These are phyloP conservation scores for Diarsia brunnea DNA, from an alignment of 2,888 invertebrate species.

Conservation along the genomic window DNA sequence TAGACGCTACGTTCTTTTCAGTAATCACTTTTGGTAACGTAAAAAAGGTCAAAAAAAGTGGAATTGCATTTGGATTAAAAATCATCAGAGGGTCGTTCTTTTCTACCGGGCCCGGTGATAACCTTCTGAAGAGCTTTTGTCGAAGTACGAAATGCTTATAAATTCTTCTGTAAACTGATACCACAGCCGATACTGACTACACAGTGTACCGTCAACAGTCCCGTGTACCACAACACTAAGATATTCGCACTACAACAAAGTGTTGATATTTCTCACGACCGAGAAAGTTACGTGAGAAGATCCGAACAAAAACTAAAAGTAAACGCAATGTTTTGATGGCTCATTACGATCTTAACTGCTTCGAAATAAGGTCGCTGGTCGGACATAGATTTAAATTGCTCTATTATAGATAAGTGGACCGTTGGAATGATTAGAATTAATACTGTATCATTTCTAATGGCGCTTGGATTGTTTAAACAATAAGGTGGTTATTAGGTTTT, in stretches of 20 bases:
- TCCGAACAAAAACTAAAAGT: slow-evolving; percentile 54
- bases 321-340: slow-evolving; percentile 43
- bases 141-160: too few relatives aligned
- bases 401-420: slow-evolving; percentile 59
- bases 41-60: too few relatives aligned
- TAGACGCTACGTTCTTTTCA: too few relatives aligned
- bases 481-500: slow-evolving; percentile 25
- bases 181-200: neutral
- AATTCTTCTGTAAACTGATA: too few relatives aligned
- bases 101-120: too few relatives aligned
- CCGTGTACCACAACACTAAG: slow-evolving; percentile 39
- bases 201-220: neutral
- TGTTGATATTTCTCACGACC: slow-evolving; percentile 76
- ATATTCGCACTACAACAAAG: slow-evolving; percentile 65
- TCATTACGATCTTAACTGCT: slow-evolving; percentile 45
- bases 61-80: too few relatives aligned
- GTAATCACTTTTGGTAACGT: too few relatives aligned
- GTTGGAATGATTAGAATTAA: slow-evolving; percentile 48
- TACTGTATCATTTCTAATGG: slow-evolving; percentile 57
- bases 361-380: slow-evolving; percentile 47
- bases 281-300: slow-evolving; percentile 82
- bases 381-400: slow-evolving; percentile 60
- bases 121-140: too few relatives aligned
- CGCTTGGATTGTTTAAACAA: slow-evolving; percentile 38
- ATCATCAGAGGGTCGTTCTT: too few relatives aligned